A percentile compares a stretch with the other conserved stretches of the same genome.
phyloP scores from a whole-genome alignment of 2,888 invertebrate genomes.

The Lydus trimaculatus region DNA sequence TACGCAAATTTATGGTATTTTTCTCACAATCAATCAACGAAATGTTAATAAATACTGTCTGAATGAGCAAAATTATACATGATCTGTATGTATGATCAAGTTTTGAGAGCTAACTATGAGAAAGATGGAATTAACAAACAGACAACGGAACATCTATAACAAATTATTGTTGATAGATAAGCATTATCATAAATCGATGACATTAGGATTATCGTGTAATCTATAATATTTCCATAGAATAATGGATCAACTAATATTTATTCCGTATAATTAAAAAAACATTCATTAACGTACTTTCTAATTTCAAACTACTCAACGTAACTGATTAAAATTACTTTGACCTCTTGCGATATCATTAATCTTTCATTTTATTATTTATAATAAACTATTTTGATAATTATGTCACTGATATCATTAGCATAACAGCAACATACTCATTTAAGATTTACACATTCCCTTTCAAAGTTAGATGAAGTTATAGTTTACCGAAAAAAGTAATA shows the following conservation, averaged over 20 bases:
- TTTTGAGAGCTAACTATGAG: too few relatives aligned
- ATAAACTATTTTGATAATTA: background rate
- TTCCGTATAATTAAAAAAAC: background rate
- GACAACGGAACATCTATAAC: too few relatives aligned
- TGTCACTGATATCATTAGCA: background rate
- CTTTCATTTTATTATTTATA: background rate
- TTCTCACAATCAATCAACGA: too few relatives aligned
- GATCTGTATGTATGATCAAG: too few relatives aligned
- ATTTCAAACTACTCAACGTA: background rate
- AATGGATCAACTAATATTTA: background rate
- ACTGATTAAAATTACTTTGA: conserved; percentile 29
- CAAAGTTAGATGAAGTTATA: background rate
- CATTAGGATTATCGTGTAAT: too few relatives aligned
- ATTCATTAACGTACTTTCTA: background rate
- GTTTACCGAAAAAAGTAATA: background rate
- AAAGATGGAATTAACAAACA: too few relatives aligned
- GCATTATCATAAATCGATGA: too few relatives aligned
- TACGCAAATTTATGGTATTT: too few relatives aligned
- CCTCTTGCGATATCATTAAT: background rate
- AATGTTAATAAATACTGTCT: too few relatives aligned
- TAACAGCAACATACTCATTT: background rate
- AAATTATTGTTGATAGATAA: too few relatives aligned
- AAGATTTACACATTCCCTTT: too few relatives aligned
- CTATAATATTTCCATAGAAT: background rate
- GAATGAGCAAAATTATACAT: too few relatives aligned